These are phyloP conservation scores for Champsocephalus esox DNA, from an alignment of 2,797 vertebrate genomes.

Conservation along the genomic window DNA sequence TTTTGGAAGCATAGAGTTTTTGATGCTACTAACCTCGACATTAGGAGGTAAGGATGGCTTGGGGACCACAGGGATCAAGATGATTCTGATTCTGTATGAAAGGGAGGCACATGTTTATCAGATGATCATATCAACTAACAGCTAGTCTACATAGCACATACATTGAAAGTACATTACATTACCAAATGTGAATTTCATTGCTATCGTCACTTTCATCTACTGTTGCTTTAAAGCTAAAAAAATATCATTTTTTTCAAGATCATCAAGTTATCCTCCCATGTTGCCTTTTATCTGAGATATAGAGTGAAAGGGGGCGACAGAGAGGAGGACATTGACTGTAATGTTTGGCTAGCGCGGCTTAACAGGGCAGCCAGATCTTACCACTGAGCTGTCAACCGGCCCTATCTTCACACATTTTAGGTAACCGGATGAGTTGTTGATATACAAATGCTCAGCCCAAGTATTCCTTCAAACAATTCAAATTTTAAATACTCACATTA, in stretches of 20 bases:
- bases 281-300: no score
- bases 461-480: not conserved
- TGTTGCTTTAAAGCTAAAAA: not conserved
- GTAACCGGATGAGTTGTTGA: no score
- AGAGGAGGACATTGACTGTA: no score
- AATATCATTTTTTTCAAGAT: no score
- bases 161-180: not conserved
- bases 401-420: no score
- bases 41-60: slow-evolving; percentile 86
- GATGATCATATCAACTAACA: slow-evolving; percentile 13
- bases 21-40: slow-evolving; percentile 84
- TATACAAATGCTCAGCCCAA: no score
- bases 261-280: no score
- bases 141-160: not conserved
- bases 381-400: no score
- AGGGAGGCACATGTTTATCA: slow-evolving; percentile 26
- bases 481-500: not conserved
- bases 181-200: not conserved
- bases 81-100: slow-evolving; percentile 84
- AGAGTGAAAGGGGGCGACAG: no score
- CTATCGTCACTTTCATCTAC: not conserved
- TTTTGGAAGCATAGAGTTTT: not conserved
- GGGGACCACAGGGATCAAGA: slow-evolving; percentile 86
- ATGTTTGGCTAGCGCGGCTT: no score
- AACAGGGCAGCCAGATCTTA: no score